A percentile compares a stretch with the other conserved stretches of the same genome.
phyloP scores from a whole-genome alignment of 2,797 vertebrate species.

The Premnoplex brunnescens region DNA sequence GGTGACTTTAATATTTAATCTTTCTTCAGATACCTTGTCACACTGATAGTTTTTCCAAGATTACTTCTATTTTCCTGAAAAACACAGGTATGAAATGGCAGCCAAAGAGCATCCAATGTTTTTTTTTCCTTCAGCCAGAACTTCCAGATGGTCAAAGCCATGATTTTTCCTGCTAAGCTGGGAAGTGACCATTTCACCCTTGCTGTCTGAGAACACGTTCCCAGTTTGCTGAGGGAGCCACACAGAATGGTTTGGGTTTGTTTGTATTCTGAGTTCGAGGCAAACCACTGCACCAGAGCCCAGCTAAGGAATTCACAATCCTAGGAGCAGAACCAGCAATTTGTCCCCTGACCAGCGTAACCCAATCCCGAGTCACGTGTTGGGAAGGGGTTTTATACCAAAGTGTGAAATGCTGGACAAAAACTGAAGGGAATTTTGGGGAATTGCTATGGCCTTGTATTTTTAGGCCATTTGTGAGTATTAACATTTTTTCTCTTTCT shows the following conservation, averaged over 20 bases:
- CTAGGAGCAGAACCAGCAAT: not conserved
- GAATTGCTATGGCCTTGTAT: not conserved
- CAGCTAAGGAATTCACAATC: not conserved
- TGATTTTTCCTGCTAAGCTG: not conserved
- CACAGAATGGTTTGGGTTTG: not conserved
- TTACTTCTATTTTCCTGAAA: not conserved
- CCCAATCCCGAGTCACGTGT: not conserved
- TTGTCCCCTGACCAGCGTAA: not conserved
- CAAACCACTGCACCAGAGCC: not conserved
- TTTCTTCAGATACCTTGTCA: not conserved
- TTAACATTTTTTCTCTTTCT: not conserved
- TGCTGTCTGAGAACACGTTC: not conserved
- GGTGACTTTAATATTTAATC: not conserved
- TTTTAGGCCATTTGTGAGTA: not conserved
- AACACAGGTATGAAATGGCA: fast-evolving
- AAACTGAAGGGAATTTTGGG: not conserved
- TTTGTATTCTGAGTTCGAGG: not conserved
- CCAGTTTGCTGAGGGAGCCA: not conserved
- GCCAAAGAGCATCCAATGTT: not conserved
- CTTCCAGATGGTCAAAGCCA: not conserved
- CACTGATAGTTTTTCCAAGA: not conserved
- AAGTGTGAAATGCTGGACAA: not conserved
- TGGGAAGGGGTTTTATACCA: not conserved
- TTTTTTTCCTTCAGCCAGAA: not conserved
- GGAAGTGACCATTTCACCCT: not conserved